These are phyloP conservation scores for Chymomyza fuscimana DNA, from an alignment of 2,888 invertebrate genomes.

Conservation along the genomic window DNA sequence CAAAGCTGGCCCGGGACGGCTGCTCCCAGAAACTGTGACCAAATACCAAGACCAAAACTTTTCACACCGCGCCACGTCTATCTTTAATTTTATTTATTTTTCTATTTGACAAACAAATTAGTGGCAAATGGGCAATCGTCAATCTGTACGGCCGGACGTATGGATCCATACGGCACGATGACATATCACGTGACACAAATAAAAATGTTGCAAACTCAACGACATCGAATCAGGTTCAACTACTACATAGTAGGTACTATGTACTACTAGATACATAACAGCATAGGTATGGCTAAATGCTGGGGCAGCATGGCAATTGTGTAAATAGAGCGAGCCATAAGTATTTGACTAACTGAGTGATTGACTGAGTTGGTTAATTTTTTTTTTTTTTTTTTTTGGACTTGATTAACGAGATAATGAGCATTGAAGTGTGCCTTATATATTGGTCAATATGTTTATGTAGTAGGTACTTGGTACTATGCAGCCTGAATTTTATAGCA, in stretches of 20 bases:
- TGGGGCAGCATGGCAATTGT: slow-evolving; percentile 33
- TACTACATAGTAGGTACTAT: slow-evolving; percentile 23
- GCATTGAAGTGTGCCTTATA: slow-evolving; percentile 32
- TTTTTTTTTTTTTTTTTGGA: neutral
- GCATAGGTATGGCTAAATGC: slow-evolving; percentile 3
- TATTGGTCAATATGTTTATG: slow-evolving; percentile 34
- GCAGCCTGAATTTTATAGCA: neutral
- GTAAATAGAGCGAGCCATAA: slow-evolving; percentile 35
- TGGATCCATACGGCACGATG: slow-evolving; percentile 2
- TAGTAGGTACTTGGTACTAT: neutral
- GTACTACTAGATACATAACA: neutral
- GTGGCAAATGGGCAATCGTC: neutral
- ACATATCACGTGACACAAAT: slow-evolving; percentile 48
- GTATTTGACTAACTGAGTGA: slow-evolving; percentile 8
- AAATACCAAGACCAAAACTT: neutral
- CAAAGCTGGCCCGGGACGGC: neutral
- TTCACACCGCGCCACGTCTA: neutral
- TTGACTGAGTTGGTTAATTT: slow-evolving; percentile 30
- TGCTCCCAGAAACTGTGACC: neutral
- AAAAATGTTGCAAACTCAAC: slow-evolving; percentile 11
- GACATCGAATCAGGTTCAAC: slow-evolving; percentile 17
- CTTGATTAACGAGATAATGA: slow-evolving; percentile 45
- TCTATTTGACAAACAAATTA: slow-evolving; percentile 39
- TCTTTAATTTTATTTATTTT: neutral
- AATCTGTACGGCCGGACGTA: too few species aligned